A percentile compares a stretch with the other conserved stretches of the same genome.
Conservation (phyloP, 2,113 vertebrate species). For the Sus scrofa region T2T-Sscrofa CM000824.6:178405501-178406000, state of each 20-base stretch:
- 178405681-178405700: conserved; percentile 34
- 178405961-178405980: neutral
- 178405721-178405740: neutral
- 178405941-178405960: neutral
- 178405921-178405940: neutral
- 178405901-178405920: neutral
- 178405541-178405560: conserved; percentile 54
- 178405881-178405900: neutral
- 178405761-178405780: neutral
- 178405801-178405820: neutral
- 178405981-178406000: neutral
- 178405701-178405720: conserved; percentile 30
- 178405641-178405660: conserved; percentile 53
- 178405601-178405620: neutral
- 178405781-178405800: neutral
- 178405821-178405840: neutral
- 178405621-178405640: conserved; percentile 39
- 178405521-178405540: conserved; percentile 44
- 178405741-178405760: neutral
- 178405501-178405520: neutral
- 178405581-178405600: conserved; percentile 1
- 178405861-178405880: conserved; percentile 4
- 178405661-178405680: neutral
- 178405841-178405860: neutral
- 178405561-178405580: conserved; percentile 10